A percentile compares a stretch with the other conserved stretches of the same genome.
phyloP scores from a whole-genome alignment of 92 coral and sea anemone genomes.

The Chrysogorgia sp. region DNA sequence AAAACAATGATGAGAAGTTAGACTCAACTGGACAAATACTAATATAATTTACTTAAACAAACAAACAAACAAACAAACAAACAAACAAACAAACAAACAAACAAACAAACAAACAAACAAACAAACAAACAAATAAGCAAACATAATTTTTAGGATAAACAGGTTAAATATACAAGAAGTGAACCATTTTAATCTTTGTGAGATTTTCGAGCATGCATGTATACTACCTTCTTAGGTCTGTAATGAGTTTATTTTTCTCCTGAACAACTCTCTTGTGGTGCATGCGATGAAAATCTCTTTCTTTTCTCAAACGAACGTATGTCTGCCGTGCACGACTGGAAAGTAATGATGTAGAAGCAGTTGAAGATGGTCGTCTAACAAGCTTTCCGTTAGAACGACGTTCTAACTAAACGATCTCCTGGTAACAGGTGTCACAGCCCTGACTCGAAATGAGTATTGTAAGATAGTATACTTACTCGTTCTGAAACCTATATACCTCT shows the following conservation, averaged over 20 bases:
- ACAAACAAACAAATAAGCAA: not conserved
- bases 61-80: no score
- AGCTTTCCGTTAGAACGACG: no score
- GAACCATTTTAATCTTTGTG: no score
- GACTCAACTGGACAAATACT: no score
- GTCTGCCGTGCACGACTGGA: constrained; percentile 81
- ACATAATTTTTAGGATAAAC: not conserved
- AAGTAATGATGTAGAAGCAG: not conserved
- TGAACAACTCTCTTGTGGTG: constrained; percentile 99
- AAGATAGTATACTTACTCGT: no score
- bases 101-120: not conserved
- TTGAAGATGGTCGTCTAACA: not conserved
- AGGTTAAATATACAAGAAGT: not conserved
- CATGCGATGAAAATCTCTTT: constrained; percentile 98
- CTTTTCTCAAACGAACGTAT: constrained; percentile 89
- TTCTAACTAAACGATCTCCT: no score
- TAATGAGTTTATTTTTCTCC: constrained; percentile 90
- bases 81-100: no score
- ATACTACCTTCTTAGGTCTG: constrained; percentile 81
- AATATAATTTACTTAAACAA: no score
- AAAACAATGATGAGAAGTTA: no score
- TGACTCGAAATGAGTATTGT: no score
- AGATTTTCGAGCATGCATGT: not conserved
- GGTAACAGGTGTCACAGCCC: no score
- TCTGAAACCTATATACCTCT: no score